Percentiles rank a stretch among this genome's conserved stretches.
phyloP scores from a whole-genome alignment of 2,888 invertebrate genomes.

The Dryobotodes eremita region DNA sequence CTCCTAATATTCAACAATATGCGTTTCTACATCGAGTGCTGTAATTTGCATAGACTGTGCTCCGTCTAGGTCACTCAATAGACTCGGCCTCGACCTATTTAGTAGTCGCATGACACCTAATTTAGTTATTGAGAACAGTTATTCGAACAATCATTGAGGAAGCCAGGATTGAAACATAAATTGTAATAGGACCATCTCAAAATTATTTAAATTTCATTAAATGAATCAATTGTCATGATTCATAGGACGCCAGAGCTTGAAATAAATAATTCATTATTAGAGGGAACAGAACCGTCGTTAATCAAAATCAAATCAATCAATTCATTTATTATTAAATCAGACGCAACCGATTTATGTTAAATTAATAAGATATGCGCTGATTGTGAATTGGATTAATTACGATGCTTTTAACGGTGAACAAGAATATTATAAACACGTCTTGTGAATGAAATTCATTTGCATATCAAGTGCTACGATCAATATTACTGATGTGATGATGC shows the following conservation, averaged over 20 bases:
- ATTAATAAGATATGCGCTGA: conserved; percentile 36
- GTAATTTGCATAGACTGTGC: conserved; percentile 66
- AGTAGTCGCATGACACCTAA: conserved; percentile 76
- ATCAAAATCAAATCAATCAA: conserved; percentile 30
- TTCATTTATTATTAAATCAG: conserved; percentile 33
- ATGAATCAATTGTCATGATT: conserved; percentile 42
- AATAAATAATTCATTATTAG: conserved; percentile 30
- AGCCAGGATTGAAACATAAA: conserved; percentile 54
- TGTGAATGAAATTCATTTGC: conserved; percentile 41
- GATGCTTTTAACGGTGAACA: conserved; percentile 40
- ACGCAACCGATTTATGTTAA: conserved; percentile 38
- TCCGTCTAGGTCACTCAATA: conserved; percentile 75
- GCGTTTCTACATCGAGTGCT: conserved; percentile 69
- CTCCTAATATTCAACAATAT: conserved; percentile 53
- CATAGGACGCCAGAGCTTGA: conserved; percentile 21
- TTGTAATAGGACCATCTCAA: conserved; percentile 39
- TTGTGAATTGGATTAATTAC: conserved; percentile 55
- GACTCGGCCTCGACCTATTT: conserved; percentile 86
- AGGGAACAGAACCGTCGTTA: conserved; percentile 26
- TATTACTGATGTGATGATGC: conserved; percentile 24
- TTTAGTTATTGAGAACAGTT: conserved; percentile 79
- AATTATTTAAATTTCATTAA: conserved; percentile 38
- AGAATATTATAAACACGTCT: conserved; percentile 44
- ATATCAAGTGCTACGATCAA: conserved; percentile 42
- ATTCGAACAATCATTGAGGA: conserved; percentile 70